Percentiles rank a stretch among this genome's conserved stretches.
Conservation (phyloP, 2,888 invertebrate genomes). For the Cantharis lateralis region DNA sequence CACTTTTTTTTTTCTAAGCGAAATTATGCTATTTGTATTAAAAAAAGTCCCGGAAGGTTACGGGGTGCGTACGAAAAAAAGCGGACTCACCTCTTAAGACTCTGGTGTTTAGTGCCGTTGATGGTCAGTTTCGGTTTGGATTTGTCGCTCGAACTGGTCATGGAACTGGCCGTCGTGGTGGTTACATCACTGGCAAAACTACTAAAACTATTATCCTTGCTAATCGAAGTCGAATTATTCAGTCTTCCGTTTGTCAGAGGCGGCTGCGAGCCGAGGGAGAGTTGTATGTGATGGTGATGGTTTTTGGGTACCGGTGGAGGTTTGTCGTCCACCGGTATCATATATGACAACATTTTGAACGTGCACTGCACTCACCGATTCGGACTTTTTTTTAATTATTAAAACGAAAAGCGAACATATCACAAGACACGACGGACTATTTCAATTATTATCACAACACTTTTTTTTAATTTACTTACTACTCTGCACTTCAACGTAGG, state of each 20-base stretch:
- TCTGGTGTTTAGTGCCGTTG: constrained; percentile 73
- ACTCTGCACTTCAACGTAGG: constrained; percentile 1
- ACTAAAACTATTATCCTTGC: constrained; percentile 73
- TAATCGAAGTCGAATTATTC: constrained; percentile 51
- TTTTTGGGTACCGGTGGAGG: constrained; percentile 64
- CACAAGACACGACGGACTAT: constrained; percentile 21
- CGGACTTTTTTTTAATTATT: not conserved
- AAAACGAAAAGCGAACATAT: constrained; percentile 12
- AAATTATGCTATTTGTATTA: not conserved
- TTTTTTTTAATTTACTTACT: not conserved
- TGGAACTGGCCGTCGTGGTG: constrained; percentile 61
- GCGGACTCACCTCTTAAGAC: constrained; percentile 69
- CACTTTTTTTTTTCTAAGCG: not conserved
- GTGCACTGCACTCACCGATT: not conserved
- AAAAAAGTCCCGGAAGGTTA: not conserved
- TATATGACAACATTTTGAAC: constrained; percentile 72
- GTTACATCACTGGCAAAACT: constrained; percentile 72
- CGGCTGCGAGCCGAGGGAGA: constrained; percentile 49
- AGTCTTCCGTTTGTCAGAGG: constrained; percentile 46
- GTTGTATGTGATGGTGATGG: constrained; percentile 54
- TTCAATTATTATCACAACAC: constrained; percentile 9
- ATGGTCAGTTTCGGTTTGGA: constrained; percentile 70
- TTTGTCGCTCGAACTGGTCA: constrained; percentile 66
- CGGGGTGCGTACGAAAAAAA: not conserved
- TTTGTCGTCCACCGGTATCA: constrained; percentile 79